Evolutionary conservation across 2,113 vertebrate species (phyloP), one percentile per base, ranked within the genome.

Genomic region (Gallinago media): DNA sequence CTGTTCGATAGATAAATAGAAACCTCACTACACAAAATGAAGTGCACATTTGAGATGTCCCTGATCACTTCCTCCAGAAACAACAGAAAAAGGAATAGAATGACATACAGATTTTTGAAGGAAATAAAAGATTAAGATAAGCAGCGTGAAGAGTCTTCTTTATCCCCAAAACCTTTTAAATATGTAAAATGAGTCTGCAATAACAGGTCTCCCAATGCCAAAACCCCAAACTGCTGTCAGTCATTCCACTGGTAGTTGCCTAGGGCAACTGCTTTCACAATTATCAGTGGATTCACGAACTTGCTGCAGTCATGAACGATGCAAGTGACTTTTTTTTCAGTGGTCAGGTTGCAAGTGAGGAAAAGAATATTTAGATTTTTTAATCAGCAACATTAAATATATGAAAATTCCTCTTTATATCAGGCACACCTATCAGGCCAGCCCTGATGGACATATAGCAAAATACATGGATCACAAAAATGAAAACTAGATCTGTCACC

Each of bases 251-350:
- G 36, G 67, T 42, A 92, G 82, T 80, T 96, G 88, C 85, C 85
- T 90, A 67, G 85, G 85, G 82, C 94, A 97, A 94, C 74, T 90
- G 78, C 66, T 90, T 90, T 77, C 83, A 83, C 85, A 96, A 36
- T 88, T 80, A 70, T 58, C 82, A 88, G 82, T 44, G 67, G 85
- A 90, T 93, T 85, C 78, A 92, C 0, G 0, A 94, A 88, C 38
- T 85, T 93, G 29, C 34, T 89, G 72, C 79, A 61, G 67, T 85
- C 73, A 90, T 4, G 0, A 88, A 84, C 78, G 52, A 89, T 61
- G 44, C 21, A 70, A 86, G 54, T 32, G 18, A 23, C 29, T 26
- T 76, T 42, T 73, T 74, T 67, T 7, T 9, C n/a, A 34, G 56
- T 63, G 44, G 44, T 40, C 42, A 59, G 11, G 38, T 63, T 92